These are phyloP conservation scores for Deroplatys truncata DNA, from an alignment of 2,888 invertebrate genomes.

Conservation along the genomic window DNA sequence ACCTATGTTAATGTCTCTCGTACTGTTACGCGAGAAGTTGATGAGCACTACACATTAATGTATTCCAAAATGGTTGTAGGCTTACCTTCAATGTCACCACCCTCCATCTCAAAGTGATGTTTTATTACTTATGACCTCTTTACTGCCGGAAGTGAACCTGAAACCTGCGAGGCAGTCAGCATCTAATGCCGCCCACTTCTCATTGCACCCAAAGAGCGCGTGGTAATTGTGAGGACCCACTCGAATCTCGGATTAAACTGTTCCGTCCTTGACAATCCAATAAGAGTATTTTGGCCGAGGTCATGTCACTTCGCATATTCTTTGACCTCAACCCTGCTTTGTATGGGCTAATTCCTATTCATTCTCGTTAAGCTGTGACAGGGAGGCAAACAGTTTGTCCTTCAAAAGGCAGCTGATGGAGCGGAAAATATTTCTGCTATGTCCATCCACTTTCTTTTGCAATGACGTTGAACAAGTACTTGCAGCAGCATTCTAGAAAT, in stretches of 20 bases:
- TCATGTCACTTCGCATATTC: background rate
- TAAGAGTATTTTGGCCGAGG: background rate
- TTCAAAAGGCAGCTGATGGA: background rate
- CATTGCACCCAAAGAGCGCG: background rate
- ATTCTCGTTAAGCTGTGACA: background rate
- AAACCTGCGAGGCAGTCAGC: background rate
- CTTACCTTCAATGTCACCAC: too few relatives aligned
- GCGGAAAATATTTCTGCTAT: background rate
- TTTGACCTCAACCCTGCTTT: background rate
- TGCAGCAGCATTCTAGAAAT: too few relatives aligned
- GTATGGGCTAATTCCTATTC: background rate
- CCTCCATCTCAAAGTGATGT: too few relatives aligned
- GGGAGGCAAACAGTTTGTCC: background rate
- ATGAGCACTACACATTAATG: too few relatives aligned
- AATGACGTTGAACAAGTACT: background rate
- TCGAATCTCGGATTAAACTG: background rate
- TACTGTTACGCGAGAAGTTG: too few relatives aligned
- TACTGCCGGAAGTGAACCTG: too few relatives aligned
- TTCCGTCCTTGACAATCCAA: background rate
- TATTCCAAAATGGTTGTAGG: too few relatives aligned
- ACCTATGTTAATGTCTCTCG: too few relatives aligned
- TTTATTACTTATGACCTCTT: too few relatives aligned
- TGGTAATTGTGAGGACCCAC: background rate
- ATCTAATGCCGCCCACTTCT: background rate
- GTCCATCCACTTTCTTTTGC: background rate